phyloP scores from a whole-genome alignment of 2,797 vertebrate species.

The Sebastes alutus region DNA sequence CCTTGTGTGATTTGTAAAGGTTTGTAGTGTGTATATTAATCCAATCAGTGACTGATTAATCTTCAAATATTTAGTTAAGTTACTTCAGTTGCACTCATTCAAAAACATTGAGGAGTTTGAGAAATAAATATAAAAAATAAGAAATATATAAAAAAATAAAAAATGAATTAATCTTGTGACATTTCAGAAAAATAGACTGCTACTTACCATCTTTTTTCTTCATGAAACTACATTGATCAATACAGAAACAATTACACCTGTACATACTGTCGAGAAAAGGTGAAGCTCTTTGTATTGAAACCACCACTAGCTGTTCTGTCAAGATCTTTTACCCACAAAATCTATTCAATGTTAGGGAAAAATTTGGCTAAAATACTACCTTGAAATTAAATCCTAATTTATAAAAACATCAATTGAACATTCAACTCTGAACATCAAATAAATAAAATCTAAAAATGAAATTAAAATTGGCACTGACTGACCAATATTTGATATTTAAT shows the following conservation, averaged over 20 bases:
- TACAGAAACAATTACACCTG: neutral
- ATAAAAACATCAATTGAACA: neutral
- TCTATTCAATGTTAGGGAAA: neutral
- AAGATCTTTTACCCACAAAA: neutral
- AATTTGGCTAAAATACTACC: neutral
- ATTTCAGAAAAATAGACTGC: neutral
- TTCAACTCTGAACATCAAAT: neutral
- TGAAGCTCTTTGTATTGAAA: neutral
- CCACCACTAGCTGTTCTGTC: neutral
- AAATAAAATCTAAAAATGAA: neutral
- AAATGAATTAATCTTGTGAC: neutral
- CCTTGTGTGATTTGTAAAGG: neutral
- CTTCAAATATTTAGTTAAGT: neutral
- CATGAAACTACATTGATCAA: neutral
- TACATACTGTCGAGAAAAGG: neutral
- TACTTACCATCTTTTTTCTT: neutral
- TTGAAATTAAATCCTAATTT: neutral
- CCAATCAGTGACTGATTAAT: constrained; percentile 1
- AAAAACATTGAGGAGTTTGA: neutral
- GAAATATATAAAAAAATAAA: too few species aligned
- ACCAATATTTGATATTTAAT: neutral
- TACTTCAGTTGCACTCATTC: neutral
- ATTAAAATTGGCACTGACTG: neutral
- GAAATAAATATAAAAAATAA: neutral
- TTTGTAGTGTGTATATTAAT: neutral